Base-by-base conservation (phyloP, 2,888 invertebrate species). In the Thecophora atra region DNA sequence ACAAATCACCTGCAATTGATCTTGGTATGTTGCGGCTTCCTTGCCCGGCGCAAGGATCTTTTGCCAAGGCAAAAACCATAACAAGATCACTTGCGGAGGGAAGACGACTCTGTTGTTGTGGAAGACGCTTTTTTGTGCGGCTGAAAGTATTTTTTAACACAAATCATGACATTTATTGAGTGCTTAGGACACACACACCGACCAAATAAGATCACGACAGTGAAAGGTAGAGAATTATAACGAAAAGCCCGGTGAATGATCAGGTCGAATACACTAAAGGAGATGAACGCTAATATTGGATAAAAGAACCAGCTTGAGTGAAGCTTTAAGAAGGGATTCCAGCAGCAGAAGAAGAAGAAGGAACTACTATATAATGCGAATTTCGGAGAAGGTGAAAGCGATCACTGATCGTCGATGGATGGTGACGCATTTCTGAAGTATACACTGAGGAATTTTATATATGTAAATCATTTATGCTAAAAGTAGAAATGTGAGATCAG, bases 1-100 rank as follows among this genome's bases (percentile, higher is more conserved):
- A 85, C 85, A 85, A 85, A 85, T 85, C 85, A 85, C 84, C 83
- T 84, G 85, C 85, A 85, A 85, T 85, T 85, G 85, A 85, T 85
- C 85, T 84, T 85, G 77, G 64, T 70, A 72, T 37, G 60, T 62
- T 17, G 17, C n/a, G n/a, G n/a, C 26, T 73, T 56, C 26, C 44
- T 62, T 80, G 77, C 79, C 76, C 74, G 62, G 73, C 71, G 51
- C 66, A 70, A 68, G 15, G 42, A 19, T 58, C 58, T 58, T 28
- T 52, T 21, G 66, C 28, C n/a, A 30, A 56, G 13, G 11, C 28
- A 30, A 52, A 74, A 73, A 74, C 71, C 69, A 73, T 62, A 73
- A 69, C 73, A 73, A 70, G 76, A 74, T 72, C 74, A 75, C 67
- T 70, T 51, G 66, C 72, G 73, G 73, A 30, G 37, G 42, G 62